Conservation (phyloP, 2,797 vertebrate species). For the Macropus fuliginosus region DNA sequence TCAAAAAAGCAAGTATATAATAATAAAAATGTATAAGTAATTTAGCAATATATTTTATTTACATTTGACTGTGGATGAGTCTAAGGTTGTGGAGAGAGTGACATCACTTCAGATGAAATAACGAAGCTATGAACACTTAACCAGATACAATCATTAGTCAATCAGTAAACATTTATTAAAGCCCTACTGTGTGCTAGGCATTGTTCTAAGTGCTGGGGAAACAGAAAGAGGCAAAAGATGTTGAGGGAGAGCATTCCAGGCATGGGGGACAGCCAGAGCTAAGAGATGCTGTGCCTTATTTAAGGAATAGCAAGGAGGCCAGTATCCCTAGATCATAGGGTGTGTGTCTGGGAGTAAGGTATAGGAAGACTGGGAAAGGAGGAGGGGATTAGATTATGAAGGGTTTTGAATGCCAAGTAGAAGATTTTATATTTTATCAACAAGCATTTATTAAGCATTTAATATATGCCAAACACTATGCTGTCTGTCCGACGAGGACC, state of each 20-base stretch:
- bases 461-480: neutral
- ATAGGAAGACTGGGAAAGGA: neutral
- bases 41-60: neutral
- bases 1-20: neutral
- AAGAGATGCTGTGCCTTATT: neutral
- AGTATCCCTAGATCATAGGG: neutral
- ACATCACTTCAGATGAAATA: neutral
- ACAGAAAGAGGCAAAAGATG: neutral
- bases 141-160: neutral
- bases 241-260: neutral
- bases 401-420: neutral
- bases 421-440: neutral
- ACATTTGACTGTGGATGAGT: neutral
- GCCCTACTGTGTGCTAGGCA: neutral
- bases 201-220: neutral
- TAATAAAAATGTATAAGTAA: neutral
- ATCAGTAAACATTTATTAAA: neutral
- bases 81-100: neutral
- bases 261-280: neutral
- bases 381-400: neutral
- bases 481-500: neutral
- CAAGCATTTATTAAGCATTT: neutral
- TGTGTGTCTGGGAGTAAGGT: neutral
- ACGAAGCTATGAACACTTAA: neutral
- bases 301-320: neutral